Percentiles rank a stretch among this genome's conserved stretches.
Evolutionary conservation across 2,888 invertebrate species (phyloP).

Genomic region (Erebia palarica): DNA sequence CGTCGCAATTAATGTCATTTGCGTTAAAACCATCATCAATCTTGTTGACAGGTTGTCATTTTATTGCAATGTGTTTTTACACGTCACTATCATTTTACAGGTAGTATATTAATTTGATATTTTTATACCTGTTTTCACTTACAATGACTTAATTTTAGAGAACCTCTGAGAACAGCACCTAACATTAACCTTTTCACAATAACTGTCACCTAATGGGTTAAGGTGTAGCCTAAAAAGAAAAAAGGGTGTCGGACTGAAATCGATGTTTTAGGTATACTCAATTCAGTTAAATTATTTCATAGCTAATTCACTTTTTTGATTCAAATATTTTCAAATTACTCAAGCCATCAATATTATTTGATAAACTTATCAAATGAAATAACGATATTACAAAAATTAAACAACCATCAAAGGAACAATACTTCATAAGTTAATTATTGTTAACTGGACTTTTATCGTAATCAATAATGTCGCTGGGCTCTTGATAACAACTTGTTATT

Average conservation of each 20-base stretch:
- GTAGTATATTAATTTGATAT: conserved; percentile 4
- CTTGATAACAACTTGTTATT: too few species aligned
- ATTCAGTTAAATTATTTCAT: too few species aligned
- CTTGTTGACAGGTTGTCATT: conserved; percentile 41
- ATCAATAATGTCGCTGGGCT: conserved; percentile 39
- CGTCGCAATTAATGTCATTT: conserved; percentile 40
- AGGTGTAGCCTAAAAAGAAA: too few species aligned
- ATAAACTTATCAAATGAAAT: not conserved
- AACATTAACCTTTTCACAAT: too few species aligned
- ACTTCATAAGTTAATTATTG: conserved; percentile 35
- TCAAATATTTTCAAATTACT: not conserved
- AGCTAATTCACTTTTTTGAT: not conserved
- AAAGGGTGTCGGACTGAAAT: too few species aligned
- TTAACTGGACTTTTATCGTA: conserved; percentile 32
- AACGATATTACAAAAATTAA: not conserved
- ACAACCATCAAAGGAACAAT: conserved; percentile 22
- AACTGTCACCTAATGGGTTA: too few species aligned
- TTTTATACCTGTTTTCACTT: not conserved
- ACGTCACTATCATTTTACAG: not conserved
- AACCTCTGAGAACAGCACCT: too few species aligned
- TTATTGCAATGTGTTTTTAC: conserved; percentile 13
- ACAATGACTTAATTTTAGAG: too few species aligned
- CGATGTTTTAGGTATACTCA: too few species aligned
- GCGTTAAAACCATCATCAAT: conserved; percentile 39
- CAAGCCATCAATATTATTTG: not conserved